A percentile compares a stretch with the other conserved stretches of the same genome.
Evolutionary conservation across 2,797 vertebrate genomes (phyloP).

Genomic region (Melopsittacus undulatus): DNA sequence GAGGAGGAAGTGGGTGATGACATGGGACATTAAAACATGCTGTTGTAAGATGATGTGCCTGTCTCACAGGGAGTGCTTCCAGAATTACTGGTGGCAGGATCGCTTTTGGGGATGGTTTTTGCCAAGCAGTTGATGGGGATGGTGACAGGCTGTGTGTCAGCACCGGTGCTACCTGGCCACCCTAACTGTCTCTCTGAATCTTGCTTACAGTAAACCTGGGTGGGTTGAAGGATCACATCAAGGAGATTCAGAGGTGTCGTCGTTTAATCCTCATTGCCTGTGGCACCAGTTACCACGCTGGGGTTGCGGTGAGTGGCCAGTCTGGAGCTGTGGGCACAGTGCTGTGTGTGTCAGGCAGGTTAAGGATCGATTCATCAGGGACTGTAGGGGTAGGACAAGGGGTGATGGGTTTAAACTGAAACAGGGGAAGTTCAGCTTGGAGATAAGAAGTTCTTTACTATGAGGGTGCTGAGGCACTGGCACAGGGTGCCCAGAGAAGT

Average conservation of each 20-base stretch:
- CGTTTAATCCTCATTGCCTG: slow-evolving; percentile 96
- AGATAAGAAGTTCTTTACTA: background rate
- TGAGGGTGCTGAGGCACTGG: background rate
- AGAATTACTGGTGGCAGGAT: background rate
- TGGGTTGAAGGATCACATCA: slow-evolving; percentile 97
- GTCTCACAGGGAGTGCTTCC: background rate
- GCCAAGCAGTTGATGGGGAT: background rate
- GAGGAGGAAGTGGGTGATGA: background rate
- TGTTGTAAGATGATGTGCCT: background rate
- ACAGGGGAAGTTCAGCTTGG: background rate
- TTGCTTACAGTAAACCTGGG: slow-evolving; percentile 87
- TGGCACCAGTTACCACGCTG: slow-evolving; percentile 96
- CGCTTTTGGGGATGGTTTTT: background rate
- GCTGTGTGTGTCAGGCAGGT: background rate
- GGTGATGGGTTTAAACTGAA: background rate
- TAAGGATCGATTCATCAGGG: background rate
- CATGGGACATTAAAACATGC: background rate
- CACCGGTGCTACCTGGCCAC: background rate
- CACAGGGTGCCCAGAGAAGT: background rate
- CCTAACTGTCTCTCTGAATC: background rate
- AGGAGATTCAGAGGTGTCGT: slow-evolving; percentile 96
- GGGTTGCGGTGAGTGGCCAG: slow-evolving; percentile 80
- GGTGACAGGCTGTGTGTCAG: fast-evolving
- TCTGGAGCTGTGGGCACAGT: fast-evolving
- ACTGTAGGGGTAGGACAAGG: background rate